phyloP scores from a whole-genome alignment of 2,113 vertebrate species.

The Garra rufa region DNA sequence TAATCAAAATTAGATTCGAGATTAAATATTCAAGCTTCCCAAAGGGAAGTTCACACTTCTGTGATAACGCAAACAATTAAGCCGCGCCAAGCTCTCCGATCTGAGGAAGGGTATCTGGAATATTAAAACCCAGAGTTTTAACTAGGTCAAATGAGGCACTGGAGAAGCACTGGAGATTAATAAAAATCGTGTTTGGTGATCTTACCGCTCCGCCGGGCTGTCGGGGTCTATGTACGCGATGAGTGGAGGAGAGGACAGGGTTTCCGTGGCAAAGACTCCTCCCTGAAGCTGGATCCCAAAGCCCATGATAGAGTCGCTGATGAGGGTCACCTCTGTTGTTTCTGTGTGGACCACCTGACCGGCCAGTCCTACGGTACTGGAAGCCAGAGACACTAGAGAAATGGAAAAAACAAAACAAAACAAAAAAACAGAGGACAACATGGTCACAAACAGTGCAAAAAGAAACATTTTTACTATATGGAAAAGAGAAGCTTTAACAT shows the following conservation, averaged over 20 bases:
- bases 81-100: not conserved
- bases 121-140: slow-evolving; percentile 17
- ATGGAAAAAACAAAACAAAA: too few species aligned
- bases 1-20: slow-evolving; percentile 49
- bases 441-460: slow-evolving; percentile 11
- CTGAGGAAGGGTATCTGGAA: not conserved
- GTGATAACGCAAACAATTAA: slow-evolving; percentile 53
- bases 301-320: slow-evolving; percentile 90
- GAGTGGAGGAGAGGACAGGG: slow-evolving; percentile 94
- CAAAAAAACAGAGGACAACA: slow-evolving; percentile 43
- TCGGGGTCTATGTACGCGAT: slow-evolving; percentile 97
- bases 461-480: not conserved
- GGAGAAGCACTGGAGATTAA: slow-evolving; percentile 5
- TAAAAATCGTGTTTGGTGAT: not conserved
- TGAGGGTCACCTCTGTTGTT: slow-evolving; percentile 90
- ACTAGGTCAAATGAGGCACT: slow-evolving; percentile 12
- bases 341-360: slow-evolving; percentile 98
- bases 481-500: not conserved
- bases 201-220: slow-evolving; percentile 96
- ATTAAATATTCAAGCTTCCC: slow-evolving; percentile 45
- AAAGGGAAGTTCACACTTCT: slow-evolving; percentile 34
- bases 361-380: slow-evolving; percentile 93
- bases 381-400: slow-evolving; percentile 92
- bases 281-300: slow-evolving; percentile 98
- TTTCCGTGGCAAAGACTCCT: slow-evolving; percentile 96